These are phyloP conservation scores for Ovibos moschatus DNA, from an alignment of 2,113 vertebrate species.

Conservation along the genomic window DNA sequence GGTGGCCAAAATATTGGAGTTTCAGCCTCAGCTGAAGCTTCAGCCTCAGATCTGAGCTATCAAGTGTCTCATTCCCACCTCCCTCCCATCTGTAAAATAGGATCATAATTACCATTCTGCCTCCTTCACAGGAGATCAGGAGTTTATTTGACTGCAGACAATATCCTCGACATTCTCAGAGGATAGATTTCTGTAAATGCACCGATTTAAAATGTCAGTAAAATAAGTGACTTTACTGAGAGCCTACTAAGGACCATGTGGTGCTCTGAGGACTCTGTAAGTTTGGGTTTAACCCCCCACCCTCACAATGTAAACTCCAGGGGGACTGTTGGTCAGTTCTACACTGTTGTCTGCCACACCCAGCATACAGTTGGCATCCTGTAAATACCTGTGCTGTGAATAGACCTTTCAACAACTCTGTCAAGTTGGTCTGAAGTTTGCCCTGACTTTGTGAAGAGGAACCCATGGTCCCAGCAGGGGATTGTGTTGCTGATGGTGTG, in stretches of 20 bases:
- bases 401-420: too few species aligned
- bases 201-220: neutral
- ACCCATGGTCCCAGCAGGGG: accelerated
- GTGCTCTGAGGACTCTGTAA: neutral
- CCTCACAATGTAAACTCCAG: neutral
- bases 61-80: accelerated
- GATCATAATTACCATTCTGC: accelerated
- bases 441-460: neutral
- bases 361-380: neutral
- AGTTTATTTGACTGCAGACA: neutral
- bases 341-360: accelerated
- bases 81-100: neutral
- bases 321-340: neutral
- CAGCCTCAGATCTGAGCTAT: neutral
- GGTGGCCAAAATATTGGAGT: neutral
- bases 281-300: neutral
- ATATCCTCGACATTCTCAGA: neutral
- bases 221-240: neutral
- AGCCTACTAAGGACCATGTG: neutral
- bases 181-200: neutral
- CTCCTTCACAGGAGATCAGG: neutral
- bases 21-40: neutral
- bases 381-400: accelerated
- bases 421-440: neutral
- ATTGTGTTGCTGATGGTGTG: accelerated